phyloP scores from a whole-genome alignment of 2,888 invertebrate species.

The Hipparchia sbordonii region DNA sequence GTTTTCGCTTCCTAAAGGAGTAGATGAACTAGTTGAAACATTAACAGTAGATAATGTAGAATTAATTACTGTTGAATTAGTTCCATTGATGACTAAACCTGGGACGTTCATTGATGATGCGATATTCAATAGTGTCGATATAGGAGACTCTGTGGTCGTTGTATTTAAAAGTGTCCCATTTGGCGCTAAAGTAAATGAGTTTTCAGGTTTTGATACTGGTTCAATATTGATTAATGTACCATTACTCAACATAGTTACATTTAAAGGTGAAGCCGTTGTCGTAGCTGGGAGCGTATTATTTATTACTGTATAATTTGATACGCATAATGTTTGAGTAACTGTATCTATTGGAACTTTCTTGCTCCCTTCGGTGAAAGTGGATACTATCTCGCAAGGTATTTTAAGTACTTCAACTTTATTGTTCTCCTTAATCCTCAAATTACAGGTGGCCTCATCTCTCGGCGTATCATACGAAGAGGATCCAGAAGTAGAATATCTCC shows the following conservation, averaged over 20 bases:
- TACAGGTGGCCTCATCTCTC: constrained; percentile 59
- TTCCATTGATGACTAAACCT: constrained; percentile 32
- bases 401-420: constrained; percentile 56
- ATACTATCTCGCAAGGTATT: constrained; percentile 76
- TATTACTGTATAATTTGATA: constrained; percentile 54
- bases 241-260: background rate
- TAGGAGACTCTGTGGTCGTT: constrained; percentile 2
- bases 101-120: constrained; percentile 7
- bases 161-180: background rate
- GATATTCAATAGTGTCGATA: background rate
- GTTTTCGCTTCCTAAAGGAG: no score
- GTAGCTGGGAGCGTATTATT: constrained; percentile 44
- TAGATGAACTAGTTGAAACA: background rate
- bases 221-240: background rate
- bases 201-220: constrained; percentile 14
- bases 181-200: background rate
- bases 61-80: constrained; percentile 16
- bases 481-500: constrained; percentile 49
- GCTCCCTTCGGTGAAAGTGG: constrained; percentile 68
- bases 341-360: constrained; percentile 43
- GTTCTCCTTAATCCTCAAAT: constrained; percentile 63
- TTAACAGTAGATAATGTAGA: constrained; percentile 8
- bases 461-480: constrained; percentile 46
- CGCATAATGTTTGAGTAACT: constrained; percentile 57
- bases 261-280: background rate